Evolutionary conservation across 2,113 vertebrate genomes (phyloP).

Genomic region (Clarias gariepinus): DNA sequence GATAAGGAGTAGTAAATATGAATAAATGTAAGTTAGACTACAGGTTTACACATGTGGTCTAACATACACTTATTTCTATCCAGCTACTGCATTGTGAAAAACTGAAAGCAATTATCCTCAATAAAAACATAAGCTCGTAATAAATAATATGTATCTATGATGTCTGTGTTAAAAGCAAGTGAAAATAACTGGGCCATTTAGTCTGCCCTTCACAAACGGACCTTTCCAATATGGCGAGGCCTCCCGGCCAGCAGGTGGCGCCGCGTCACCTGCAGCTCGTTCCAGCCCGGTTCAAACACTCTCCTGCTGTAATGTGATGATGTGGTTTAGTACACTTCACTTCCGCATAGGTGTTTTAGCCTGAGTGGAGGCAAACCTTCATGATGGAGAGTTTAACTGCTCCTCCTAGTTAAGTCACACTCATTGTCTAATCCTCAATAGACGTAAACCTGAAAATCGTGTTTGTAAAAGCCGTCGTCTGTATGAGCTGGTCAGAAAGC

Average conservation of each 20-base stretch:
- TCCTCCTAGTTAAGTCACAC: neutral
- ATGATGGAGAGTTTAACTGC: neutral
- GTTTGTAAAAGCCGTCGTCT: neutral
- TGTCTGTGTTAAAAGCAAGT: too few species aligned
- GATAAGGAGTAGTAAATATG: too few species aligned
- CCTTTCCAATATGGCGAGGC: neutral
- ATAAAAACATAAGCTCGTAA: too few species aligned
- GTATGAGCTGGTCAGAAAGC: neutral
- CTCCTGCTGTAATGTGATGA: conserved; percentile 66
- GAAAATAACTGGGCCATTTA: too few species aligned
- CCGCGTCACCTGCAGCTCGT: neutral
- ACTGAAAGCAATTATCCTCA: too few species aligned
- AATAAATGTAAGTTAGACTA: too few species aligned
- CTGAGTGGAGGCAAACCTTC: conserved; percentile 62
- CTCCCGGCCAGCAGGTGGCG: conserved; percentile 55
- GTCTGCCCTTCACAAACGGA: neutral
- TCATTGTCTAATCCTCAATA: neutral
- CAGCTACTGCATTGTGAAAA: too few species aligned
- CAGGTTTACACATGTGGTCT: too few species aligned
- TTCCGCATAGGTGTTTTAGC: conserved; percentile 71
- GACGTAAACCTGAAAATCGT: neutral
- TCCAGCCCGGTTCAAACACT: too few species aligned
- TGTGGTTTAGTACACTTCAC: conserved; percentile 60
- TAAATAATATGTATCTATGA: too few species aligned
- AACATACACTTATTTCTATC: too few species aligned